Percentiles rank a stretch among this genome's conserved stretches.
phyloP scores from a whole-genome alignment of 2,113 vertebrate species.

The Colius striatus region DNA sequence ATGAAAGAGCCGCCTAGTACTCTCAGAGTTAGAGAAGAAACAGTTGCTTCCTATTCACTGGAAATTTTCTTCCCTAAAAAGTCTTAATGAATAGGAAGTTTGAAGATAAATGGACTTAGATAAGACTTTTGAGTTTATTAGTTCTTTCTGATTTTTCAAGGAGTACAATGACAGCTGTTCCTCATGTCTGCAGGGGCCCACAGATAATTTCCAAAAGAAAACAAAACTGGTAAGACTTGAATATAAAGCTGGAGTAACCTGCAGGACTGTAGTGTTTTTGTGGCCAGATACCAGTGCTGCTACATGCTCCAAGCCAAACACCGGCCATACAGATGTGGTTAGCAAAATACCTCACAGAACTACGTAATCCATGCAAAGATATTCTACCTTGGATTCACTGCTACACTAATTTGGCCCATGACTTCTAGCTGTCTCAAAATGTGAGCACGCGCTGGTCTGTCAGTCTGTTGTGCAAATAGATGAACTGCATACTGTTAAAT shows the following conservation, averaged over 20 bases:
- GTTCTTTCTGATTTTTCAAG: background rate
- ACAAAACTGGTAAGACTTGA: background rate
- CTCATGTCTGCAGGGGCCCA: background rate
- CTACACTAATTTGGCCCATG: rapidly evolving
- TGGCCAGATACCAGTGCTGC: background rate
- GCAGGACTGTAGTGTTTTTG: background rate
- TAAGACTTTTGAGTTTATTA: background rate
- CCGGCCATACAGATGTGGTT: background rate
- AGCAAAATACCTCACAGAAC: background rate
- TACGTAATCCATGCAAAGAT: background rate
- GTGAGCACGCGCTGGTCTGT: background rate
- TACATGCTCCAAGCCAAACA: background rate
- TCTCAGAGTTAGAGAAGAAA: background rate
- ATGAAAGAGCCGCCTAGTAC: background rate
- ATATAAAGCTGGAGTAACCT: background rate
- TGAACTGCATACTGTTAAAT: background rate
- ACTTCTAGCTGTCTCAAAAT: background rate
- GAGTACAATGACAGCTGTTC: background rate
- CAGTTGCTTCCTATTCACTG: background rate
- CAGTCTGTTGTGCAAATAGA: background rate
- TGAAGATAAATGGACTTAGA: background rate
- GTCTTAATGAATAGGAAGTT: background rate
- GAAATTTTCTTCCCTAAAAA: background rate
- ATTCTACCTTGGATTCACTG: background rate
- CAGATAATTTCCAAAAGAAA: background rate